These are phyloP conservation scores for Episyrphus balteatus DNA, from an alignment of 1,140 invertebrate species.

Conservation along the genomic window DNA sequence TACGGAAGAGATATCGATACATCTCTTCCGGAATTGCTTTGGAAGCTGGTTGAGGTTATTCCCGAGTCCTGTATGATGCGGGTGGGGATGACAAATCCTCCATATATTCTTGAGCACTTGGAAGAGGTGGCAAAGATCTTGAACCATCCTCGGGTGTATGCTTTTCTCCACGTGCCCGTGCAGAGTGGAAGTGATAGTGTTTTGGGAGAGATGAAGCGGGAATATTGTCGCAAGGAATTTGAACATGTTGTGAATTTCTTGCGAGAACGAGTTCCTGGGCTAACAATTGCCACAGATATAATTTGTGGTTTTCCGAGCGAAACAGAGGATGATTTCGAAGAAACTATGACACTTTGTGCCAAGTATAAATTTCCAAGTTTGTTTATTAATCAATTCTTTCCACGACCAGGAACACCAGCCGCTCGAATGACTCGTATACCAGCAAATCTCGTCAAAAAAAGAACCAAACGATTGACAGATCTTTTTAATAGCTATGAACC, in stretches of 20 bases:
- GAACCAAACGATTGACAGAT: conserved; percentile 81
- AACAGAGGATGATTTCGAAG: conserved; percentile 81
- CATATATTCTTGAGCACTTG: conserved; percentile 92
- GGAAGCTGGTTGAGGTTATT: conserved; percentile 77
- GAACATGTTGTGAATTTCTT: conserved; percentile 80
- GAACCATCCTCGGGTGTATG: conserved; percentile 79
- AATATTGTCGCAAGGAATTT: conserved; percentile 85
- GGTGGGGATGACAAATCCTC: conserved; percentile 96
- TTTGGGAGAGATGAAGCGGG: conserved; percentile 89
- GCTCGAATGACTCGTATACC: conserved; percentile 73
- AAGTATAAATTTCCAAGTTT: conserved; percentile 88
- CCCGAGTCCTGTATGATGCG: conserved; percentile 80
- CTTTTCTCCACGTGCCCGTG: conserved; percentile 94
- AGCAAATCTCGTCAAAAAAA: conserved; percentile 73
- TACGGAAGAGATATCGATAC: conserved; percentile 91
- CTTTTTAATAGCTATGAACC: conserved; percentile 87
- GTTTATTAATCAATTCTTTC: conserved; percentile 98
- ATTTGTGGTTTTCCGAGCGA: conserved; percentile 99
- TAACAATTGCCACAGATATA: conserved; percentile 95
- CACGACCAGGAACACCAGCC: conserved; percentile 89
- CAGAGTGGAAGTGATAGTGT: conserved; percentile 93
- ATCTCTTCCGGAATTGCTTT: conserved; percentile 75
- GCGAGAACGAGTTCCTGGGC: conserved; percentile 51
- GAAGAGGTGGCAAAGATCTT: conserved; percentile 85
- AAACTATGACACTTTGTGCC: conserved; percentile 73